Conservation (phyloP, 2,113 vertebrate genomes). For the Gasterosteus aculeatus region DNA sequence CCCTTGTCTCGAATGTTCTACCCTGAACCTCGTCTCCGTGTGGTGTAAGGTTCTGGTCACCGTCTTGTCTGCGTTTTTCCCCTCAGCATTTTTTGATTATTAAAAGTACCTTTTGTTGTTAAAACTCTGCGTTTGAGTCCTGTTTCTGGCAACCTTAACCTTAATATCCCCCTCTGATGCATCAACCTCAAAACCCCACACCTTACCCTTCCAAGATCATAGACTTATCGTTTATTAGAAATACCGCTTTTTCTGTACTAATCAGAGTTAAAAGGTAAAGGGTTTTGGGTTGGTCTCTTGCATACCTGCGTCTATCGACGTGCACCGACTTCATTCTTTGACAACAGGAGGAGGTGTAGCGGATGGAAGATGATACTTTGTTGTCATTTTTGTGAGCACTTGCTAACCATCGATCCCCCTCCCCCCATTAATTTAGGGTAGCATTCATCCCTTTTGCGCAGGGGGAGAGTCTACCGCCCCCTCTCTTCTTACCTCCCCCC, state of each 20-base stretch:
- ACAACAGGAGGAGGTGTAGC: background rate
- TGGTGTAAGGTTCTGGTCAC: no score
- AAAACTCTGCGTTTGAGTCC: no score
- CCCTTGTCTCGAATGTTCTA: no score
- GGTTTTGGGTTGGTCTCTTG: background rate
- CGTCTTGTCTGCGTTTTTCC: no score
- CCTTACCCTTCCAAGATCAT: background rate
- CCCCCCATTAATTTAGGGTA: constrained; percentile 33
- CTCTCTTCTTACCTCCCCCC: background rate
- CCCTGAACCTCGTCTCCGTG: no score
- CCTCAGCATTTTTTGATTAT: no score
- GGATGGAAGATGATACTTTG: background rate
- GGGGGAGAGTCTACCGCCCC: constrained; percentile 5
- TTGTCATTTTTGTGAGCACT: constrained; percentile 17
- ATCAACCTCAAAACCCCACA: background rate
- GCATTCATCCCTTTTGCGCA: constrained; percentile 55
- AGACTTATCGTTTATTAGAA: background rate
- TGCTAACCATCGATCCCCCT: constrained; percentile 4
- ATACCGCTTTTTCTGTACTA: background rate
- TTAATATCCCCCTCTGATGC: background rate
- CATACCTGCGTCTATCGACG: background rate
- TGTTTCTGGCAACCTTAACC: no score
- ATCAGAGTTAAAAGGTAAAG: background rate
- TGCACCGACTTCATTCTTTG: background rate
- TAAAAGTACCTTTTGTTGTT: no score